Base-by-base conservation (phyloP, 1,140 invertebrate genomes). In the Muscidifurax raptorellus region DNA sequence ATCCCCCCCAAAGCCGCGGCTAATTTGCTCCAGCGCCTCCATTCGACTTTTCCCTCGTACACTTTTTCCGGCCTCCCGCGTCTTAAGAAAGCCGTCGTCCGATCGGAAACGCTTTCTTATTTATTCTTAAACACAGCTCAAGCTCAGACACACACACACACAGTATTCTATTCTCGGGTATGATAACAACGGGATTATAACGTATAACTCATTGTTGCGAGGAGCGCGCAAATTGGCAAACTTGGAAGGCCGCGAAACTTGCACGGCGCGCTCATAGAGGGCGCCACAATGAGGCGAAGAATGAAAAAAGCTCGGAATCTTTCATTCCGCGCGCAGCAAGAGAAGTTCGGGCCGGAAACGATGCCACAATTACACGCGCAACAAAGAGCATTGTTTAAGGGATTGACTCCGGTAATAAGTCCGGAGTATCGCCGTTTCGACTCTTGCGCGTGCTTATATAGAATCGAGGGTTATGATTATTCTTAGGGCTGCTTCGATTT, bases 321-420 rank as follows among this genome's bases (percentile, higher is more conserved):
- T 64, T 59, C 75, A 77, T 52, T 32, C 44, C 25, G 4, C 22
- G 5, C 4, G 10, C 4, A 78, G 74, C 47, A 2, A 32, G 28
- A 78, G 22, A 64, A 78, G 30, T 44, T 36, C 59, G 76, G 76
- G 85, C 52, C 44, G 30, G 47, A 40, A 47, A 40, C 64, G 67
- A 71, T 47, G 79, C 66, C 36, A 40, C 79, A 69, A 80, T 80
- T 71, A 80, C 79, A 80, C 66, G 66, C 79, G 79, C 79, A 71
- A 80, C 79, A 80, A 80, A 71, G 79, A 80, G 79, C 67, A 72
- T 80, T 80, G 79, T 80, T 80, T 52, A 71, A 64, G 75, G 27
- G 40, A 64, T 77, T 64, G 28, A 77, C 28, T 59, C 36, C 32
- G n/a, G 72, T 75, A 78, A 78, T 78, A 64, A 64, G 47, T 59